Evolutionary conservation across 2,888 invertebrate genomes (phyloP).

Genomic region (Heliconius hortense): DNA sequence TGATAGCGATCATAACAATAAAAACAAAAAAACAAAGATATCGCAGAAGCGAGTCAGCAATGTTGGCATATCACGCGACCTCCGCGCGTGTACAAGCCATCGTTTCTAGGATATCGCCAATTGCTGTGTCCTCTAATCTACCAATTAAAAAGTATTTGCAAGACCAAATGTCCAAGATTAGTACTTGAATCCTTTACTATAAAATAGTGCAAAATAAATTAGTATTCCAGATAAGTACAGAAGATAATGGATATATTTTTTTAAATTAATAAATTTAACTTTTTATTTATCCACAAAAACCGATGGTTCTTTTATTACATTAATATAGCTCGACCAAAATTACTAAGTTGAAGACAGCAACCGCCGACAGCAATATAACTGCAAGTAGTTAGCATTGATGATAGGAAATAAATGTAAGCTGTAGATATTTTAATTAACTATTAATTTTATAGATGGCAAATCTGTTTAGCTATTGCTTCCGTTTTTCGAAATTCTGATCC

Average conservation of each 20-base stretch:
- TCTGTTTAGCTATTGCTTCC: neutral
- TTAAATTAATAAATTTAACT: no score
- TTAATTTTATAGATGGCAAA: conserved; percentile 27
- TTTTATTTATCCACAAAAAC: no score
- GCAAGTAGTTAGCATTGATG: neutral
- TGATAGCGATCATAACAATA: conserved; percentile 3
- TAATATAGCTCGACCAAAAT: neutral
- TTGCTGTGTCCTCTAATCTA: conserved; percentile 34
- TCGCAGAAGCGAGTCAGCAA: conserved; percentile 51
- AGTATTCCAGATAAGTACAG: neutral
- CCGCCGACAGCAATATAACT: neutral
- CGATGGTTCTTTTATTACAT: no score
- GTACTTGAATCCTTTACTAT: neutral
- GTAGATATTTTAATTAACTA: conserved; percentile 35
- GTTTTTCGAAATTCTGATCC: conserved; percentile 4
- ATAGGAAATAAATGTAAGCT: neutral
- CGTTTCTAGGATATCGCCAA: conserved; percentile 49
- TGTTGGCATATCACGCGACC: conserved; percentile 73
- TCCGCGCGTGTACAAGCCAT: conserved; percentile 50
- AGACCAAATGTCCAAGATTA: conserved; percentile 34
- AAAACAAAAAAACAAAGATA: conserved; percentile 7
- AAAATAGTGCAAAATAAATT: neutral
- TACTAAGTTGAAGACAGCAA: neutral
- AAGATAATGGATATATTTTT: neutral
- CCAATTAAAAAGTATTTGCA: conserved; percentile 40